These are phyloP conservation scores for Drosophila punjabiensis DNA, from an alignment of 1,140 invertebrate species.

Conservation along the genomic window DNA sequence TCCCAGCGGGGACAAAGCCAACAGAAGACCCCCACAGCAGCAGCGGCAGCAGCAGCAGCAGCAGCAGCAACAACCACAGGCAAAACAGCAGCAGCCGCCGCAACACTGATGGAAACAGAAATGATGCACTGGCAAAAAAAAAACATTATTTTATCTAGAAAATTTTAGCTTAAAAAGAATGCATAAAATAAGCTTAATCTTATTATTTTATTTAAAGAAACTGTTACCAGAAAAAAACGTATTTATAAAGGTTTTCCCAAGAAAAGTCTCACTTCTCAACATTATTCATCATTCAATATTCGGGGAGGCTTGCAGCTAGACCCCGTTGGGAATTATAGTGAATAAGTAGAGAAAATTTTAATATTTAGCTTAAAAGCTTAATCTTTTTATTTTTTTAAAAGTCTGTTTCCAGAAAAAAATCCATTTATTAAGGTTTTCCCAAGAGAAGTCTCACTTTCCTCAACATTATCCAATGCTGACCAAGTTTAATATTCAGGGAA, in stretches of 20 bases:
- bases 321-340: neutral
- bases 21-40: conserved; percentile 32
- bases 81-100: conserved; percentile 23
- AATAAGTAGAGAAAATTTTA: no score
- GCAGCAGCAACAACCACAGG: conserved; percentile 22
- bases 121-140: conserved; percentile 13
- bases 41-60: conserved; percentile 17
- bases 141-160: fast-evolving
- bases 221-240: neutral
- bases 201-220: neutral
- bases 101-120: conserved; percentile 16
- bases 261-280: neutral
- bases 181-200: neutral
- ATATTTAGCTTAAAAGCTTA: neutral
- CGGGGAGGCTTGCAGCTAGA: no score
- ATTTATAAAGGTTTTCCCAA: neutral
- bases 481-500: neutral
- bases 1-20: conserved; percentile 71
- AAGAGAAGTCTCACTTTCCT: no score
- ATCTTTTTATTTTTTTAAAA: neutral
- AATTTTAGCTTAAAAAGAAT: neutral
- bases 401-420: neutral
- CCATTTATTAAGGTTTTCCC: neutral
- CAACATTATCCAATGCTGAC: no score
- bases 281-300: neutral